Evolutionary conservation across 2,113 vertebrate genomes (phyloP).

Genomic region (Myotis lucifugus): DNA sequence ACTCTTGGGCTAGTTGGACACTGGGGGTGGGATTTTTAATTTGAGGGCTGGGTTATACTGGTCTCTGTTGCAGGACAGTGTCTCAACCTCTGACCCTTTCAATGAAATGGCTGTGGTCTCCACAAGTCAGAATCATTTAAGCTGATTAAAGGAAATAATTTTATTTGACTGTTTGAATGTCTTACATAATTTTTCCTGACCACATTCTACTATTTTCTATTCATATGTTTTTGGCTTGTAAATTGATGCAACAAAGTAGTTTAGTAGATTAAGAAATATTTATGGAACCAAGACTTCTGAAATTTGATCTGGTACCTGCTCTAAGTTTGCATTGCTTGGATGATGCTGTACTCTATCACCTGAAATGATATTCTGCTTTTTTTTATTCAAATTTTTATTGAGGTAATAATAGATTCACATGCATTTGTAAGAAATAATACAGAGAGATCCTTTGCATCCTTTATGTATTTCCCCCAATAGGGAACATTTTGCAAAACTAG

Average conservation of each 20-base stretch:
- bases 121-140: background rate
- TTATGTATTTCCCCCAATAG: background rate
- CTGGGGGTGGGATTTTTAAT: background rate
- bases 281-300: background rate
- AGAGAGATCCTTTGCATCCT: background rate
- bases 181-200: background rate
- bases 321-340: background rate
- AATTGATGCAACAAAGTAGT: background rate
- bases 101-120: background rate
- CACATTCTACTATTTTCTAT: background rate
- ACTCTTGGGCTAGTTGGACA: background rate
- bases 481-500: background rate
- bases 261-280: slow-evolving; percentile 38
- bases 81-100: background rate
- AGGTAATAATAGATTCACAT: background rate
- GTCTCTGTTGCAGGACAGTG: background rate
- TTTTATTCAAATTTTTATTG: background rate
- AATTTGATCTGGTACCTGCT: background rate
- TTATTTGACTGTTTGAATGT: background rate
- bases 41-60: background rate
- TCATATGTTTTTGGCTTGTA: slow-evolving; percentile 10
- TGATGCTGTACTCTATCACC: background rate
- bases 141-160: slow-evolving; percentile 24
- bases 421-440: background rate
- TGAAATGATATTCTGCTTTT: background rate